Evolutionary conservation across 2,888 invertebrate species (phyloP), one percentile per base, ranked within the genome.

Genomic region (Rotaria sp.): DNA sequence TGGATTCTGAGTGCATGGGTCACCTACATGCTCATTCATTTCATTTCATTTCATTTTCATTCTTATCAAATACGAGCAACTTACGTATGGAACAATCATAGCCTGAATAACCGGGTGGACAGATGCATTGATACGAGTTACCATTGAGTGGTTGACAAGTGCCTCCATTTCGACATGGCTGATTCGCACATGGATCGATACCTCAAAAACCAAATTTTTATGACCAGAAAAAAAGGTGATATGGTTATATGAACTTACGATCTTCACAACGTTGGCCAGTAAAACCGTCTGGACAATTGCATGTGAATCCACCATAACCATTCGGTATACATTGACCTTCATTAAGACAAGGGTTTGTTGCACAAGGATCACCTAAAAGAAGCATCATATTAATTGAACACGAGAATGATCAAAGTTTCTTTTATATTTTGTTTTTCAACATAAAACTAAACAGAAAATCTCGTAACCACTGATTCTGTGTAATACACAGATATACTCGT

Each of bases 221-320:
- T 26, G 59, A 7, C 5, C 3, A 24, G 1, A 21, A 7, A 10
- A n/a, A 67, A 7, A 21, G 7, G 67, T 13, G 10, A 35, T 2
- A 15, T 11, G 7, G 2, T 67, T 67, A 11, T 26, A 57, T 75
- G 41, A 24, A 84, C 48, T 15, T n/a, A 84, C 50, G 84, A 45
- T 84, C 50, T 50, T 84, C 84, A 84, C 84, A 84, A 1, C 84
- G 84, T 84, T 24, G 85, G 18, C 88, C 87, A 50, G 85, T 85
- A 85, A 57, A 87, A 21, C 85, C 85, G 1, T 80, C 67, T 45
- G 85, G 85, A 75, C 88, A 88, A 11, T n/a, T 52, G 84, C 86
- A 87, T 26, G 84, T 57, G 30, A 55, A 85, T 26, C 84, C 84
- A 3, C 84, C 84, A 3, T 4, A 0, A n/a, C 15, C 13, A 26